These are phyloP conservation scores for Esox lucius DNA, from an alignment of 2,797 vertebrate genomes.

Conservation along the genomic window DNA sequence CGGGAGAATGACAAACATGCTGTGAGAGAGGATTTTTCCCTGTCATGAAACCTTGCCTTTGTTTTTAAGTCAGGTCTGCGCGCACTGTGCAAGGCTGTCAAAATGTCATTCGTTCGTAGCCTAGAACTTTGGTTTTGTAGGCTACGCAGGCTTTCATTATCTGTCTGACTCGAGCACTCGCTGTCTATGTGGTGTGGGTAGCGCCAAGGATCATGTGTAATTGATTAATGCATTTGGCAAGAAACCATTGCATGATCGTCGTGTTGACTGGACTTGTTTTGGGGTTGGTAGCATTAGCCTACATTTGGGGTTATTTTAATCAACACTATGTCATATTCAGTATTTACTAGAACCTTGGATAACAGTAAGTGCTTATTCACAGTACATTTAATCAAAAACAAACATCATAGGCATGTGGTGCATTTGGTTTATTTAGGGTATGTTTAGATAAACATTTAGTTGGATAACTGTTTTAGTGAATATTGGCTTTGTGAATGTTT, in stretches of 20 bases:
- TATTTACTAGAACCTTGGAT: too few species aligned
- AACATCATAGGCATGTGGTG: too few species aligned
- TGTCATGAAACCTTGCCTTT: slow-evolving; percentile 36
- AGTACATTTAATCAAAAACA: too few species aligned
- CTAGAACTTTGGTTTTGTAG: not conserved
- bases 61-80: slow-evolving; percentile 37
- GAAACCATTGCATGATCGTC: not conserved
- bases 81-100: slow-evolving; percentile 2
- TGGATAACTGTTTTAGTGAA: not conserved
- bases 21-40: slow-evolving; percentile 50
- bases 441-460: too few species aligned
- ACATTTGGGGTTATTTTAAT: too few species aligned
- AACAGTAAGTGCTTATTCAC: too few species aligned
- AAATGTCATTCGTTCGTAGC: slow-evolving; percentile 24
- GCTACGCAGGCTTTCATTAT: not conserved
- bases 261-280: too few species aligned
- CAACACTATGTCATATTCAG: too few species aligned
- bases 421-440: too few species aligned
- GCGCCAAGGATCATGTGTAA: not conserved
- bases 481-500: not conserved
- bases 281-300: too few species aligned
- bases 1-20: slow-evolving; percentile 25
- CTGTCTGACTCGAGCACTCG: too few species aligned
- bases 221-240: not conserved
- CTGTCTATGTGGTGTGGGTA: too few species aligned